A percentile compares a stretch with the other conserved stretches of the same genome.
Conservation (phyloP, 1,140 invertebrate species). For the Trigoniulus corallinus region DNA sequence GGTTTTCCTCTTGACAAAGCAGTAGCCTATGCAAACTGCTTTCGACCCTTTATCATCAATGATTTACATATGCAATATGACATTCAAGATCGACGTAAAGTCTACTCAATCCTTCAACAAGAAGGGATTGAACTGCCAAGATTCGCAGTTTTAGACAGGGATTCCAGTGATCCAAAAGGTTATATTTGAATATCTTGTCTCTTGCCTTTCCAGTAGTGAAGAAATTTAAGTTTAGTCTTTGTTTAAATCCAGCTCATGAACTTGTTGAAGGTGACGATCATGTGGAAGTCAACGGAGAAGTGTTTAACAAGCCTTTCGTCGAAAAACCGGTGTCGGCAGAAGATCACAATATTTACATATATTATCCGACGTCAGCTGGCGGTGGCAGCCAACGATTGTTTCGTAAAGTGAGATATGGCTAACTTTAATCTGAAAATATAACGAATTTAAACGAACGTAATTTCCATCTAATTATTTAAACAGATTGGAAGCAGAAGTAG, state of each 20-base stretch:
- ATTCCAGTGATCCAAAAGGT: constrained; percentile 78
- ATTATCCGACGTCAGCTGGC: constrained; percentile 97
- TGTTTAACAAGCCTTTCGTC: constrained; percentile 98
- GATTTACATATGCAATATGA: constrained; percentile 98
- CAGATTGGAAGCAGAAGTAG: constrained; percentile 95
- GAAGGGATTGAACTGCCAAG: constrained; percentile 95
- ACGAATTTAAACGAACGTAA: not conserved
- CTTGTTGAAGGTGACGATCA: constrained; percentile 95
- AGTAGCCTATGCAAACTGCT: constrained; percentile 84
- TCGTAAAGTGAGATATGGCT: constrained; percentile 56
- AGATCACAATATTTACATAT: constrained; percentile 99
- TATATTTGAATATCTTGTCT: constrained; percentile 16
- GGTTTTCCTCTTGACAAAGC: constrained; percentile 94
- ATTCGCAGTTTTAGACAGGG: constrained; percentile 90
- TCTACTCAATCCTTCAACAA: constrained; percentile 82
- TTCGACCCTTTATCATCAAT: constrained; percentile 94
- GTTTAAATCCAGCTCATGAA: constrained; percentile 33
- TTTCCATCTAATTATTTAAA: not conserved
- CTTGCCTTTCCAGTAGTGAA: not conserved
- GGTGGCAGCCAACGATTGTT: constrained; percentile 89
- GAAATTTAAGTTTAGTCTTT: not conserved
- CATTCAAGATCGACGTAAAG: constrained; percentile 76
- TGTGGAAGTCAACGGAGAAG: constrained; percentile 91
- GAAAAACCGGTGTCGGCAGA: constrained; percentile 97
- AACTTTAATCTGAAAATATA: not conserved